Evolutionary conservation across 2,888 invertebrate genomes (phyloP), one percentile per base, ranked within the genome.

Genomic region (Pseudoips prasinana): DNA sequence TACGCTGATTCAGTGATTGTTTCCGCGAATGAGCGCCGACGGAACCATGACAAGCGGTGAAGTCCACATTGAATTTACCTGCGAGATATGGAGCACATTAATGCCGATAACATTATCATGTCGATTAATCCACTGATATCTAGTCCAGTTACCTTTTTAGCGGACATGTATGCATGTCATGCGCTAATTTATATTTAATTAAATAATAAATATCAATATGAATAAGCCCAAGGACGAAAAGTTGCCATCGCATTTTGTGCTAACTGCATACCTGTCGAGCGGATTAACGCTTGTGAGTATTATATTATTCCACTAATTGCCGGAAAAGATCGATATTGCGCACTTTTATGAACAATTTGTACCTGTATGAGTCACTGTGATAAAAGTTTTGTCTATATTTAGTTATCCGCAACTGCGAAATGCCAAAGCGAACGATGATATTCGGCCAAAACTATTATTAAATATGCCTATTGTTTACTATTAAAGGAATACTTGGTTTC

Each of bases 31-130:
- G 14, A 14, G 14, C 2, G 14, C 2, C 14, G 14, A 14, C 14
- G 14, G 2, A 14, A 14, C 14, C n/a, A n/a, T n/a, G n/a, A n/a
- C n/a, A n/a, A 18, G n/a, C 7, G 20, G 4, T 20, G 20, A 18
- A 20, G 20, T 20, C n/a, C 20, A 5, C 7, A 5, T 2, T 20
- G 7, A 20, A 20, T 5, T 20, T 7, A 20, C 20, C 20, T 14
- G 14, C 14, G 14, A 64, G 72, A 74, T 75, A 73, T n/a, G n/a
- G 62, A 48, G 49, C 47, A 44, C 60, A 72, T 72, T 76, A 76
- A 64, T 73, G 62, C 49, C 64, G 82, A 82, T 82, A 81, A 79
- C 73, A 79, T 82, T 82, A 82, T 82, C 82, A 69, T 54, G 65
- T 20, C 66, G 79, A 82, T 76, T 80, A 78, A 71, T 5, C 20